Percentiles rank a stretch among this genome's conserved stretches.
phyloP scores from a whole-genome alignment of 1,140 invertebrate species.

The Monomorium pharaonis region DNA sequence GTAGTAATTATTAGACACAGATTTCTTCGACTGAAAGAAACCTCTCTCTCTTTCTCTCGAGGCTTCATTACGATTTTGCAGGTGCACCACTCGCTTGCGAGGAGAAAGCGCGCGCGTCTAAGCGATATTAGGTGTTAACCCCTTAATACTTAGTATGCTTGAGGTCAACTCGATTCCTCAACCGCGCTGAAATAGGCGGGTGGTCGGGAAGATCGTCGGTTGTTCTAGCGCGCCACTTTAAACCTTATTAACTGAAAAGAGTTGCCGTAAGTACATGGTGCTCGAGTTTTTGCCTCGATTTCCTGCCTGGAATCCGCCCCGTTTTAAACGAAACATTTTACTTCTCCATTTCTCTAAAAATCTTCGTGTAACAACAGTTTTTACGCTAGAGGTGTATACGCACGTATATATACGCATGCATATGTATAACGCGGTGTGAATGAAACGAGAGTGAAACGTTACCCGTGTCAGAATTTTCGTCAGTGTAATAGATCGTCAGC shows the following conservation, averaged over 20 bases:
- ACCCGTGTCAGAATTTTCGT: constrained; percentile 27
- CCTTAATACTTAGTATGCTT: constrained; percentile 11
- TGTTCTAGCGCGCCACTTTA: background rate
- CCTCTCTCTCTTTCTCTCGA: background rate
- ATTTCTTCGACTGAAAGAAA: constrained; percentile 19
- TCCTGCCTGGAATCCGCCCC: background rate
- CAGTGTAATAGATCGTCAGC: constrained; percentile 32
- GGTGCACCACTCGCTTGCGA: background rate
- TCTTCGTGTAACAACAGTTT: background rate
- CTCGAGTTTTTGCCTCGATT: background rate
- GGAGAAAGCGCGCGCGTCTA: constrained; percentile 29
- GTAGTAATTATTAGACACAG: constrained; percentile 8
- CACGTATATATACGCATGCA: background rate
- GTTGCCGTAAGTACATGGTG: background rate
- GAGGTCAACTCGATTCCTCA: constrained; percentile 38
- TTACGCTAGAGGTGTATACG: background rate
- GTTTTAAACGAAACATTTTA: background rate
- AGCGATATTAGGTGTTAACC: constrained; percentile 19
- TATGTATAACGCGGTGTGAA: constrained; percentile 5
- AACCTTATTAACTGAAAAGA: background rate
- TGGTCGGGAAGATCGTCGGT: background rate
- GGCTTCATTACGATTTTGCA: constrained; percentile 3
- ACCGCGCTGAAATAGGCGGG: background rate
- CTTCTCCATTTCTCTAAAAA: background rate
- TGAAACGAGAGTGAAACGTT: constrained; percentile 47